Evolutionary conservation across 2,797 vertebrate genomes (phyloP), one percentile per base, ranked within the genome.

Genomic region (Etheostoma nigrum): DNA sequence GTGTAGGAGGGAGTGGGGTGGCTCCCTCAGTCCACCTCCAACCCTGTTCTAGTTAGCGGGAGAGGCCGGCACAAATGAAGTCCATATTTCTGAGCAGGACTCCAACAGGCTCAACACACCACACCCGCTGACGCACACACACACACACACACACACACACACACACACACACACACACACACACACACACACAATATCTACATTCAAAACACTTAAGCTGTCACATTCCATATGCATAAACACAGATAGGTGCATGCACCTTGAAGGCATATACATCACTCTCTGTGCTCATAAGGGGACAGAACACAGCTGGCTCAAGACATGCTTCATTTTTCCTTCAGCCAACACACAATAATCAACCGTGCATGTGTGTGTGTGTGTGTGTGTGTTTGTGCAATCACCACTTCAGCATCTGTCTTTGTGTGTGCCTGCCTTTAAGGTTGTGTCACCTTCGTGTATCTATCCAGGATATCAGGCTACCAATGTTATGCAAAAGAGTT

Each of bases 401-500:
- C 42, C 1, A 47, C 78, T 63, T 59, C 5, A 40, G 61, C 65
- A 11, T 61, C 47, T 67, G 40, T 58, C 30, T 69, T 40, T 71
- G 30, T 67, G 30, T 48, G 54, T 55, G 62, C 33, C 52, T 49
- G 74, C 55, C 60, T 52, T 16, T 72, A 58, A 60, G 45, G 23
- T 67, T 61, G 64, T 45, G 84, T 88, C 88, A 87, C 82, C 79
- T 85, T 88, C 11, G 65, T 86, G 79, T 67, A 86, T 76, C 85
- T 79, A 77, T 82, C 40, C 90, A 89, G 91, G 89, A 92, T 91
- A 91, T 90, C 51, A 47, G 76, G 36, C 74, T 75, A 91, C 91
- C 86, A 89, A 83, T 93, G 90, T 92, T 87, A 85, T 86, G 87
- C 14, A 66, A 89, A 93, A 88, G 71, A 84, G 83, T 81, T 68